Base-by-base conservation (phyloP, 2,888 invertebrate species). In the Leucophenga montana region DNA sequence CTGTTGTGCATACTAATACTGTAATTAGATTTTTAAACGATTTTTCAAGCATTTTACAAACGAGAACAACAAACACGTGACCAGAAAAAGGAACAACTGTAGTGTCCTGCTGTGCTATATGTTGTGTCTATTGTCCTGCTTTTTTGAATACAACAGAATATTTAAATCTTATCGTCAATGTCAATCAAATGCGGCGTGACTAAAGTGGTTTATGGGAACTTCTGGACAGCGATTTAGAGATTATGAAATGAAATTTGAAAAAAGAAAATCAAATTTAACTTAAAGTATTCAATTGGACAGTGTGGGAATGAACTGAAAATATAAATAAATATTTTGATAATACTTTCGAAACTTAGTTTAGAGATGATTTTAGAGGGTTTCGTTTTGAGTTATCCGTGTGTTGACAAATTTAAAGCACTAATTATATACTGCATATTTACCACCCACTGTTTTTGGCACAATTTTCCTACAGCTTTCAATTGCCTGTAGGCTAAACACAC, bases 41-140 rank as follows among this genome's bases (percentile, higher is more conserved):
- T 69, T 69, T 74, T 71, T 73, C 69, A 71, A 66, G 65, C 69
- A 70, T 69, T 73, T 70, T 50, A 11, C 18, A 50, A 50, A 50
- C 16, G 13, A 13, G 3, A 13, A 6, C 46, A 46, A 46, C 46
- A n/a, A 18, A 50, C 50, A 50, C 50, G 50, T 50, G 50, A 18
- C 50, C 50, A 50, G 18, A 6, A 46, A 13, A 46, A 27, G 27
- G 27, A 2, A 27, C 27, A 27, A 27, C 27, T 27, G 27, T 27
- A 39, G 39, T 39, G 39, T 39, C 39, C 39, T 39, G 39, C 8
- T 8, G 57, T 27, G 57, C 27, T 27, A 0, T 56, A 20, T 22
- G 5, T 56, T 16, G 18, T 20, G 56, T 56, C 18, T 56, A 16
- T n/a, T 14, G n/a, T n/a, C 13, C 22, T n/a, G 27, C 27, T 57